Evolutionary conservation across 2,113 vertebrate genomes (phyloP).

Genomic region (Trochalopteron elliotii): DNA sequence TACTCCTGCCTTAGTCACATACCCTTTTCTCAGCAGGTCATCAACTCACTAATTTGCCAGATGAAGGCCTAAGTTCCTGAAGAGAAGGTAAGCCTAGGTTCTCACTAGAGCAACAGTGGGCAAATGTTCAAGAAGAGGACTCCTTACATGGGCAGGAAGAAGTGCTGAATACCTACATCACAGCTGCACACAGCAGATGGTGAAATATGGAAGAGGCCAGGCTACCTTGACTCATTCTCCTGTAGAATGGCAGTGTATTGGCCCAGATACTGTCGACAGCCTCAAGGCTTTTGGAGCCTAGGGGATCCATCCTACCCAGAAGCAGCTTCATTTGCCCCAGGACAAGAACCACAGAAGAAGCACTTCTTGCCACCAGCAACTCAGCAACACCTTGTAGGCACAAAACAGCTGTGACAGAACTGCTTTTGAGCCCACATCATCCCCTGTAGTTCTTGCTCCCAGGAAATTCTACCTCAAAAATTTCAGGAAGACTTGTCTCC

Average conservation of each 20-base stretch:
- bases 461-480: not conserved
- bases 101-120: not conserved
- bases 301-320: not conserved
- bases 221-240: not conserved
- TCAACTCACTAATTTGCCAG: not conserved
- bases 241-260: fast-evolving
- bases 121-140: not conserved
- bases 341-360: not conserved
- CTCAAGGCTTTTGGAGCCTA: not conserved
- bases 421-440: fast-evolving
- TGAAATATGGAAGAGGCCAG: not conserved
- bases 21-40: not conserved
- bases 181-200: not conserved
- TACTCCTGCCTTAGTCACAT: not conserved
- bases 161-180: not conserved
- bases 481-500: not conserved
- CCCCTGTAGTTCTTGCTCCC: not conserved
- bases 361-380: not conserved
- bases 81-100: not conserved
- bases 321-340: not conserved
- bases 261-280: not conserved
- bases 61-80: not conserved
- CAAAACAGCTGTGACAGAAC: not conserved
- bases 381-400: not conserved
- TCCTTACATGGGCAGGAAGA: not conserved